Percentiles rank a stretch among this genome's conserved stretches.
phyloP scores from a whole-genome alignment of 2,797 vertebrate genomes.

The Gila robusta region DNA sequence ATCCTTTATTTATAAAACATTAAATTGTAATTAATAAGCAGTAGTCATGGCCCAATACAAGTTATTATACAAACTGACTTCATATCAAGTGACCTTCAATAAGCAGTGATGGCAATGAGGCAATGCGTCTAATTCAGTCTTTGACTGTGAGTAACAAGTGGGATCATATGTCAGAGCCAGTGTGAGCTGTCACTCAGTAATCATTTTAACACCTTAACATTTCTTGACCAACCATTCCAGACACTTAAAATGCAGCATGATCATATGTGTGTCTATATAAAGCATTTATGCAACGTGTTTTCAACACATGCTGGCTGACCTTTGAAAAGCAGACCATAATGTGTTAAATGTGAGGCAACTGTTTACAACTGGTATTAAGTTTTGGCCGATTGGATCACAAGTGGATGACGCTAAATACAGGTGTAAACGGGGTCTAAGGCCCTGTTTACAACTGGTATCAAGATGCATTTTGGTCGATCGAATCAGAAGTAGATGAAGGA shows the following conservation, averaged over 20 bases:
- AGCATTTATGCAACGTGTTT: constrained; percentile 8
- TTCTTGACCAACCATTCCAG: neutral
- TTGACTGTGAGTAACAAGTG: neutral
- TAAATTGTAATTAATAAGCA: neutral
- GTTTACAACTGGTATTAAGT: too few relatives aligned
- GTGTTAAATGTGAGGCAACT: neutral
- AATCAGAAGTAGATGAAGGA: too few relatives aligned
- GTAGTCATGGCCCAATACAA: neutral
- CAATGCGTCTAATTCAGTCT: neutral
- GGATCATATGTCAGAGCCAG: constrained; percentile 10
- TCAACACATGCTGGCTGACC: neutral
- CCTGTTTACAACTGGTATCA: too few relatives aligned
- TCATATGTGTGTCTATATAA: constrained; percentile 21
- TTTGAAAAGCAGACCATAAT: neutral
- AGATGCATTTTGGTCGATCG: too few relatives aligned
- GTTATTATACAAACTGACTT: neutral
- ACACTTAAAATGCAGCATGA: neutral
- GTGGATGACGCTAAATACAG: too few relatives aligned
- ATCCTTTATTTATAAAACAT: neutral
- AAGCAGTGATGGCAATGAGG: neutral
- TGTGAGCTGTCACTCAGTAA: constrained; percentile 8
- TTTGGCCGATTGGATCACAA: too few relatives aligned
- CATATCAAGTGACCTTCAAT: neutral
- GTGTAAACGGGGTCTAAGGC: too few relatives aligned
- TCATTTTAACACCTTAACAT: neutral